Evolutionary conservation across 2,113 vertebrate genomes (phyloP).

Genomic region (Coturnix japonica): DNA sequence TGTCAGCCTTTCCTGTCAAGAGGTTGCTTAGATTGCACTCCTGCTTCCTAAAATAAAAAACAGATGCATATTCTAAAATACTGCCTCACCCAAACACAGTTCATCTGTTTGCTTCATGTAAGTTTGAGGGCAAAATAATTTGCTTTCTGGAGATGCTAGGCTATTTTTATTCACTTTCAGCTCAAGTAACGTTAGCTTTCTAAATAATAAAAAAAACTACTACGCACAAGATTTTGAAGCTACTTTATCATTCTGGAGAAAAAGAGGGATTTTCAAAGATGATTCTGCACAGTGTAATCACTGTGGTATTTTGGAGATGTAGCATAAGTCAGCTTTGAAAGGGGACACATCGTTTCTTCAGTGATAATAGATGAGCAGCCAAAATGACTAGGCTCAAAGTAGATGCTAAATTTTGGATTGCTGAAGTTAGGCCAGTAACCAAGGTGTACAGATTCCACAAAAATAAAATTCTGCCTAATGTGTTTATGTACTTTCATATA

Average conservation of each 20-base stretch:
- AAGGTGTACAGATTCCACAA: neutral
- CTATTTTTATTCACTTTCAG: neutral
- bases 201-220: neutral
- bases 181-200: neutral
- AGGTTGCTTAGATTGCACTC: neutral
- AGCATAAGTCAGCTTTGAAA: neutral
- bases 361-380: neutral
- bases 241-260: neutral
- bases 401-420: neutral
- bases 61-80: neutral
- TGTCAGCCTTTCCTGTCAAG: neutral
- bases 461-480: neutral
- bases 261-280: neutral
- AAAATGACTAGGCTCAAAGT: neutral
- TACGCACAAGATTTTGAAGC: neutral
- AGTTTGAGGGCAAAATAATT: neutral
- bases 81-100: neutral
- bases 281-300: neutral
- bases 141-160: neutral
- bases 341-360: neutral
- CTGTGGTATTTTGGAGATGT: neutral
- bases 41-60: neutral
- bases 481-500: neutral
- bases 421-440: neutral
- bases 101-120: neutral